These are phyloP conservation scores for Nasonia longicornis DNA, from an alignment of 1,140 invertebrate species.

Conservation along the genomic window DNA sequence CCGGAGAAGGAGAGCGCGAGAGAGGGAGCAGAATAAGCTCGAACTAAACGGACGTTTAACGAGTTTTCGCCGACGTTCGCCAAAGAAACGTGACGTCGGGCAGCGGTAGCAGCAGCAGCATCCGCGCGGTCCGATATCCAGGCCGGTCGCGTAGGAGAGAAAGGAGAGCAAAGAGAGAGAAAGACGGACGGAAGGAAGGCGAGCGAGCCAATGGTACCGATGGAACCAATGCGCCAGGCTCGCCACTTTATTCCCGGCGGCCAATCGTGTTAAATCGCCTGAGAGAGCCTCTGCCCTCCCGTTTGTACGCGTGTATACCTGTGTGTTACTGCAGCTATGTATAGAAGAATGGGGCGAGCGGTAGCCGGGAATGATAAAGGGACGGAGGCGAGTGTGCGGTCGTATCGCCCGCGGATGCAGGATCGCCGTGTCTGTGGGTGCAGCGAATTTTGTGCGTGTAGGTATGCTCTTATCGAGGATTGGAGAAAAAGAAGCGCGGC, in stretches of 20 bases:
- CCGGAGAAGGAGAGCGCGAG: neutral
- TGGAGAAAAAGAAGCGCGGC: constrained; percentile 58
- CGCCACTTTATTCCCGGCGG: constrained; percentile 67
- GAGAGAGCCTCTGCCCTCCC: constrained; percentile 45
- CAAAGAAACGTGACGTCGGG: constrained; percentile 49
- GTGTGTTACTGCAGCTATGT: neutral
- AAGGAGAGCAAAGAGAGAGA: constrained; percentile 42
- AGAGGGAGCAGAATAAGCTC: neutral
- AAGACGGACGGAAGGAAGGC: constrained; percentile 49
- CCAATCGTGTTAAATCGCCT: constrained; percentile 69
- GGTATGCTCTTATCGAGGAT: constrained; percentile 61
- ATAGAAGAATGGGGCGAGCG: neutral
- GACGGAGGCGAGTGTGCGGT: neutral
- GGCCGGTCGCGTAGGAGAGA: constrained; percentile 47
- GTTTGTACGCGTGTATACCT: constrained; percentile 37
- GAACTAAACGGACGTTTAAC: constrained; percentile 43
- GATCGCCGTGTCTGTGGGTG: constrained; percentile 40
- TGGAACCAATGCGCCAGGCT: constrained; percentile 66
- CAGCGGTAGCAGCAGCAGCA: constrained; percentile 37
- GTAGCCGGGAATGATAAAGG: neutral
- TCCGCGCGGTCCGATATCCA: constrained; percentile 44
- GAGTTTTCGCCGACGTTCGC: constrained; percentile 35
- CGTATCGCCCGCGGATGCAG: neutral
- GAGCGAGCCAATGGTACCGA: constrained; percentile 65
- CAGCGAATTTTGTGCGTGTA: constrained; percentile 58